Conservation (phyloP, 1,140 invertebrate genomes). For the Formica exsecta region DNA sequence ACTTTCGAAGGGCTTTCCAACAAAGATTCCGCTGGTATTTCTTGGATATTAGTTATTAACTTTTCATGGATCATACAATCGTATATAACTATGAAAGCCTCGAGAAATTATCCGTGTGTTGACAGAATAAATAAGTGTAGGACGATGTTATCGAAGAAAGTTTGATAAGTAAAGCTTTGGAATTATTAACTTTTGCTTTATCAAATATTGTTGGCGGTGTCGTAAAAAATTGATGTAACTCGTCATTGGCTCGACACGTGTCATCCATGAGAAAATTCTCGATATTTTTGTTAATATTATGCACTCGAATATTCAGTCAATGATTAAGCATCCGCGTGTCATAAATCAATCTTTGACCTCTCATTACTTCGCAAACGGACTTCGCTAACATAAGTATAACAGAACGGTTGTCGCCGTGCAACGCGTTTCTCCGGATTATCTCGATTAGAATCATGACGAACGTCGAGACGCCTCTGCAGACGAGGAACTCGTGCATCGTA, state of each 20-base stretch:
- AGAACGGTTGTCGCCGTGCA: slow-evolving; percentile 16
- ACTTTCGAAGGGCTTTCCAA: background rate
- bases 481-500: slow-evolving; percentile 69
- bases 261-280: background rate
- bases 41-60: slow-evolving; percentile 32
- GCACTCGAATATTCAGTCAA: background rate
- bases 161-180: background rate
- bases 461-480: slow-evolving; percentile 72
- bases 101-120: slow-evolving; percentile 13
- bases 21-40: slow-evolving; percentile 30
- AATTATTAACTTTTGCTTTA: slow-evolving; percentile 21
- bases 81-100: background rate
- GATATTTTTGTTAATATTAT: background rate
- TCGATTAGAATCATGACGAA: slow-evolving; percentile 59
- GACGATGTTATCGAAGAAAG: slow-evolving; percentile 6
- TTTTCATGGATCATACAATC: slow-evolving; percentile 23
- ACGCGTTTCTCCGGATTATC: slow-evolving; percentile 57
- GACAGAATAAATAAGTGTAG: slow-evolving; percentile 17
- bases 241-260: background rate
- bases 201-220: background rate
- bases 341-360: slow-evolving; percentile 47
- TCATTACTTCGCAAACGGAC: slow-evolving; percentile 19
- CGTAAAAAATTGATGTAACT: slow-evolving; percentile 4
- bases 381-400: slow-evolving; percentile 64
- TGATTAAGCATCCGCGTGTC: background rate